Conservation (phyloP, 1,140 invertebrate species). For the Vanessa atalanta region DNA sequence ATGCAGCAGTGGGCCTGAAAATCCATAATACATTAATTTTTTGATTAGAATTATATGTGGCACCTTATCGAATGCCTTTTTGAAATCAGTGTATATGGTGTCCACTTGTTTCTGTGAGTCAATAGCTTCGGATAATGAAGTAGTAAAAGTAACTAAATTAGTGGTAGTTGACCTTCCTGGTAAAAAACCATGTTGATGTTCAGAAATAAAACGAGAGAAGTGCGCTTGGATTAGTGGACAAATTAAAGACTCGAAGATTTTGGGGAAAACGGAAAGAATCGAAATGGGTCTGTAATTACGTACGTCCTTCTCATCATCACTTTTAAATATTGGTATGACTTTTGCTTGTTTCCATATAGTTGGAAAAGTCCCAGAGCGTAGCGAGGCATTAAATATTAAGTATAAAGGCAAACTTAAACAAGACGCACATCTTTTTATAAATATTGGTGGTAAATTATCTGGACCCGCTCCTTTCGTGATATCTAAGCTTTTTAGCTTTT, state of each 20-base stretch:
- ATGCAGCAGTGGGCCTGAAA: slow-evolving; percentile 24
- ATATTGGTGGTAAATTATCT: slow-evolving; percentile 34
- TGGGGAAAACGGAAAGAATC: slow-evolving; percentile 28
- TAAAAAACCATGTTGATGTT: slow-evolving; percentile 30
- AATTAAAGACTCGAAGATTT: slow-evolving; percentile 33
- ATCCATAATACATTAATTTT: slow-evolving; percentile 26
- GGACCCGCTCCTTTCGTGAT: slow-evolving; percentile 21
- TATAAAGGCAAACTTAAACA: slow-evolving; percentile 10
- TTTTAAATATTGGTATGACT: slow-evolving; percentile 35
- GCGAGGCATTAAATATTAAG: slow-evolving; percentile 32
- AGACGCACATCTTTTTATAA: slow-evolving; percentile 26
- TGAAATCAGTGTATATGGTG: slow-evolving; percentile 36
- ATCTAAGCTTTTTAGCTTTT: slow-evolving; percentile 29
- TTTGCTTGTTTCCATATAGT: slow-evolving; percentile 33
- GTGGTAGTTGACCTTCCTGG: slow-evolving; percentile 27
- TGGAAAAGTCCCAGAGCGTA: slow-evolving; percentile 28
- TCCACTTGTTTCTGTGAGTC: slow-evolving; percentile 28
- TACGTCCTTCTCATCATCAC: slow-evolving; percentile 7
- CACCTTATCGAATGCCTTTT: slow-evolving; percentile 34
- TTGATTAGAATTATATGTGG: slow-evolving; percentile 21
- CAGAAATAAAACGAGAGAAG: slow-evolving; percentile 19
- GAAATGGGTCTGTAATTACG: slow-evolving; percentile 39
- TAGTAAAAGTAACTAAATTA: slow-evolving; percentile 25
- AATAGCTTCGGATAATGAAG: slow-evolving; percentile 17
- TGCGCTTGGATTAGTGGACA: slow-evolving; percentile 21